These are phyloP conservation scores for Melanargia galathea DNA, from an alignment of 2,888 invertebrate species.

Conservation along the genomic window DNA sequence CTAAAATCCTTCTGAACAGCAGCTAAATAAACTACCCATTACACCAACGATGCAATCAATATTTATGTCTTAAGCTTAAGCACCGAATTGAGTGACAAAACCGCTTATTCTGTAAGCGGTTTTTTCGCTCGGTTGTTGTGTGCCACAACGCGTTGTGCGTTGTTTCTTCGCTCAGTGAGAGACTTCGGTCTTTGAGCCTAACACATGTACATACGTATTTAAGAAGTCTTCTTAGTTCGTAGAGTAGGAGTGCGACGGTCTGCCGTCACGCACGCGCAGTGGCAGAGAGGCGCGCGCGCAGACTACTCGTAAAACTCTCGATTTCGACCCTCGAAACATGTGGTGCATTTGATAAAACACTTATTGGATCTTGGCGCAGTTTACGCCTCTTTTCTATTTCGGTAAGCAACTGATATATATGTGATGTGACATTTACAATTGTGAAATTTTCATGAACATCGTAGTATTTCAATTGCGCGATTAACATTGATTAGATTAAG, in stretches of 20 bases:
- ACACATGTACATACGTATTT: background rate
- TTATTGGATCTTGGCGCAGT: constrained; percentile 26
- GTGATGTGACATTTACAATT: background rate
- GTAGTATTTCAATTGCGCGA: constrained; percentile 27
- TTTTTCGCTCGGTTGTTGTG: too few relatives aligned
- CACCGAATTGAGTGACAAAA: too few relatives aligned
- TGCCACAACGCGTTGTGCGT: too few relatives aligned
- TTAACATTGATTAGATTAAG: constrained; percentile 34
- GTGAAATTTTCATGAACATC: constrained; percentile 27
- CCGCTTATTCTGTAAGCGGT: too few relatives aligned
- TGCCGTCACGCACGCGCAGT: constrained; percentile 53
- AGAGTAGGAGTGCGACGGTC: constrained; percentile 43
- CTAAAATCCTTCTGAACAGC: background rate
- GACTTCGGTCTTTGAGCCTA: too few relatives aligned
- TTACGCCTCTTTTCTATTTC: constrained; percentile 24
- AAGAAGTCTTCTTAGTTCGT: constrained; percentile 21
- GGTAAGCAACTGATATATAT: constrained; percentile 21
- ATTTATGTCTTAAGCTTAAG: too few relatives aligned
- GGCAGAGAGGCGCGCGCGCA: constrained; percentile 56
- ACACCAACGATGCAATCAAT: too few relatives aligned
- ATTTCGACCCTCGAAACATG: constrained; percentile 47
- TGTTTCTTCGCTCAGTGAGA: too few relatives aligned
- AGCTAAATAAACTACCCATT: background rate
- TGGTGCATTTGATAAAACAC: constrained; percentile 34
- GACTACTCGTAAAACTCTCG: constrained; percentile 56